Conservation (phyloP, 2,113 vertebrate genomes). For the Oophaga pumilio region DNA sequence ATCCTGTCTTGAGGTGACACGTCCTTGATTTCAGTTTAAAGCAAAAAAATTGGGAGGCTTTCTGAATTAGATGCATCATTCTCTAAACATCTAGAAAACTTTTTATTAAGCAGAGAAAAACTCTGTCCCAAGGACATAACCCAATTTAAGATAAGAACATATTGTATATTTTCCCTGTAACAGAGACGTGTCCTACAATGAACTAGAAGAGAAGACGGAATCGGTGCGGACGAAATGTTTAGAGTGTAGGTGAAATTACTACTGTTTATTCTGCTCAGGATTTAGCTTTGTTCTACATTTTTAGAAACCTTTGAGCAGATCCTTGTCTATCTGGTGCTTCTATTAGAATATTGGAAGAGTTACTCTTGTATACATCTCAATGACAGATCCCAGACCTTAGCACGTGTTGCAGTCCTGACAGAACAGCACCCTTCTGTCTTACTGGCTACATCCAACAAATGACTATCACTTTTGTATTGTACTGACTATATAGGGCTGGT, state of each 20-base stretch:
- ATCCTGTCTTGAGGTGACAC: constrained; percentile 32
- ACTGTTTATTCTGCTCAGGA: neutral
- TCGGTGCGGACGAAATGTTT: constrained; percentile 17
- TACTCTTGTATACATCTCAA: constrained; percentile 16
- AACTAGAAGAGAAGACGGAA: neutral
- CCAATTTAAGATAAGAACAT: neutral
- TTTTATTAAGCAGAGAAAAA: neutral
- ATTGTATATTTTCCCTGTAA: neutral
- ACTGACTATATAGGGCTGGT: constrained; percentile 1
- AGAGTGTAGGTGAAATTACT: constrained; percentile 5
- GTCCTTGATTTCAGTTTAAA: neutral
- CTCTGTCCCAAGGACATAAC: neutral
- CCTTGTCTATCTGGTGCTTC: constrained; percentile 12
- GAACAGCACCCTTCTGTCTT: neutral
- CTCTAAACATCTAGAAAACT: neutral
- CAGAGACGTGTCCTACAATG: constrained; percentile 5
- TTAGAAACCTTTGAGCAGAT: neutral
- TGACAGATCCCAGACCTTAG: constrained; percentile 14
- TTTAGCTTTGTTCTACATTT: constrained; percentile 2
- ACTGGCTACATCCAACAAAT: neutral
- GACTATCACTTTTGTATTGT: constrained; percentile 8
- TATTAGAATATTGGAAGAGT: neutral
- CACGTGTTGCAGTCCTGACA: neutral
- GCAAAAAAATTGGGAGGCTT: neutral
- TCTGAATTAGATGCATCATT: neutral